A percentile compares a stretch with the other conserved stretches of the same genome.
Conservation (phyloP, 2,797 vertebrate genomes). For the Girardinus metallicus region DNA sequence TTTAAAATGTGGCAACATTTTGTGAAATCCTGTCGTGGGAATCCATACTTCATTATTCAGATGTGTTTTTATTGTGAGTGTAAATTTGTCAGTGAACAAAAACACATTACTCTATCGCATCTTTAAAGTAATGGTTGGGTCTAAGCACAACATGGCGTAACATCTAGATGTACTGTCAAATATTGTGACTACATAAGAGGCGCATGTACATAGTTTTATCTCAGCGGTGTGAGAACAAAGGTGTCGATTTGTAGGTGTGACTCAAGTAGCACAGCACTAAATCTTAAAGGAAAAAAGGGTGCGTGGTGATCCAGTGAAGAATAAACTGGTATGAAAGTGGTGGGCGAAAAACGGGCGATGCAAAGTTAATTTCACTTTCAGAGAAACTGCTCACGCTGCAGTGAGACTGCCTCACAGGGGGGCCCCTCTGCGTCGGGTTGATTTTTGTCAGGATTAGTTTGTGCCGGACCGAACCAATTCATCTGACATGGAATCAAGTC, state of each 20-base stretch:
- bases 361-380: conserved; percentile 55
- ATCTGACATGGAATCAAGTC: conserved; percentile 76
- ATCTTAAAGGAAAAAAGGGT: not conserved
- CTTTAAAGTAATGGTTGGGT: not conserved
- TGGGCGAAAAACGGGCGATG: conserved; percentile 21
- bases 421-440: conserved; percentile 50
- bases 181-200: not conserved
- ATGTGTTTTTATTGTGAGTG: not conserved
- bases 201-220: not conserved
- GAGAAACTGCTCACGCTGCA: conserved; percentile 31
- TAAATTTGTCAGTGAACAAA: not conserved
- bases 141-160: not conserved
- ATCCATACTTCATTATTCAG: not conserved
- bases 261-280: not conserved
- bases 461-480: conserved; percentile 76
- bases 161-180: not conserved
- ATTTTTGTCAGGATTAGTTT: conserved; percentile 74
- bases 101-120: not conserved
- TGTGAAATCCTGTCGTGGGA: not conserved
- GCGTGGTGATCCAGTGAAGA: not conserved
- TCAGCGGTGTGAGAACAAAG: not conserved
- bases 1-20: not conserved
- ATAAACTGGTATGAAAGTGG: conserved; percentile 10
- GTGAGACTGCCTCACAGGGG: conserved; percentile 19
- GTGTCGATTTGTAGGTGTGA: not conserved